Evolutionary conservation across 2,113 vertebrate species (phyloP).

Genomic region (Tetrao urogallus): DNA sequence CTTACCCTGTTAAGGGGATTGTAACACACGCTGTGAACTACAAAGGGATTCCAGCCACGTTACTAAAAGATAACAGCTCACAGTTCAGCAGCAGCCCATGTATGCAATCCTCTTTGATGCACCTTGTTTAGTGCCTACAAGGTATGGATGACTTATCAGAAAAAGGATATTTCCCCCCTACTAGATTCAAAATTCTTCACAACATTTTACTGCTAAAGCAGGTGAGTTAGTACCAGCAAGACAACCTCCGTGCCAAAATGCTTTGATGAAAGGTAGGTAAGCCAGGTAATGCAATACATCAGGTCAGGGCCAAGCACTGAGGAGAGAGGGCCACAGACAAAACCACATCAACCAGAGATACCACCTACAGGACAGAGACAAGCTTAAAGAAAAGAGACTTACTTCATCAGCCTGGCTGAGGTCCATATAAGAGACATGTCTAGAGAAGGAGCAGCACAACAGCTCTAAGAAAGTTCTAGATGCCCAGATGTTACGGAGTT

Average conservation of each 20-base stretch:
- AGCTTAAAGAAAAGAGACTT: neutral
- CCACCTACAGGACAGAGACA: neutral
- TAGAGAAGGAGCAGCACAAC: rapidly evolving
- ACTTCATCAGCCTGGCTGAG: neutral
- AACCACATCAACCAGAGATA: neutral
- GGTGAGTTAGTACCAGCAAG: neutral
- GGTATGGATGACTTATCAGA: neutral
- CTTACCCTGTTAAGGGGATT: neutral
- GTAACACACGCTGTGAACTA: neutral
- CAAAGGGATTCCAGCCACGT: neutral
- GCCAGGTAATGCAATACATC: neutral
- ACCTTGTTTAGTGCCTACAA: neutral
- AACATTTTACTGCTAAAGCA: neutral
- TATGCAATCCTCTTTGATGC: neutral
- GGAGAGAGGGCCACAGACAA: neutral
- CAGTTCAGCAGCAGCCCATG: neutral
- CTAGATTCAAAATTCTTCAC: neutral
- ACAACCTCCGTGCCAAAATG: neutral
- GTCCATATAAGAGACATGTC: neutral
- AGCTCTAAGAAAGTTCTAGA: neutral
- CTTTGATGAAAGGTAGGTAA: neutral
- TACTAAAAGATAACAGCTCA: neutral
- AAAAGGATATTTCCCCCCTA: neutral
- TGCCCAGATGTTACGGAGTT: too few species aligned
- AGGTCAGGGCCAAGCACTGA: neutral